Base-by-base conservation (phyloP, 2,888 invertebrate species). In the Gymnosoma rotundatum region DNA sequence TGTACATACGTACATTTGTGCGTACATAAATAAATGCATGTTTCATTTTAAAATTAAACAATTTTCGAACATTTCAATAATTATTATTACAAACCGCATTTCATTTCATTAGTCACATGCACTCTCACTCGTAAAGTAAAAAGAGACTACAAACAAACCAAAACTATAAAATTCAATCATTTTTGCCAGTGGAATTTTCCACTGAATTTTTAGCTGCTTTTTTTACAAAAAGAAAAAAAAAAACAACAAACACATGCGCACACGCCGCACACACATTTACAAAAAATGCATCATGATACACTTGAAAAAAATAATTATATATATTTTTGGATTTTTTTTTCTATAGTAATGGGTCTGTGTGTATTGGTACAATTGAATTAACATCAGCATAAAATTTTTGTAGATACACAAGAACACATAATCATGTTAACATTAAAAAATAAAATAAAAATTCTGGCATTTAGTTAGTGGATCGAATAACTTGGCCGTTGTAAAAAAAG, bases 171-270 rank as follows among this genome's bases (percentile, higher is more conserved):
- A 32, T 69, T 67, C 21, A 54, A 75, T 66, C 50, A 75, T 81
- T 81, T 79, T 84, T 83, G 74, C 56, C 84, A 89, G 86, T 89
- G 91, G 91, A 90, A 91, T 87, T 90, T 90, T 90, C 90, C 90
- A 89, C 85, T 90, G 88, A 63, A 32, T 61, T 56, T 21, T 66
- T 38, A 8, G 14, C 56, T 78, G 56, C 20, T 70, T 42, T 60
- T 54, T 36, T 54, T 56, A 1, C 64, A n/a, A n/a, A n/a, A n/a
- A n/a, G n/a, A n/a, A n/a, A n/a, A 48, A 63, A 21, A 16, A 58
- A 48, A 69, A 66, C 42, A 78, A 70, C 78, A 70, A 52, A 66
- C 69, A 79, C 60, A 69, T 56, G 58, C 54, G 64, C 74, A 72
- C 38, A 73, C 61, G 12, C 12, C 7, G 32, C 42, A 42, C 42